Base-by-base conservation (phyloP, 2,797 vertebrate genomes). In the Gorsachius magnificus region DNA sequence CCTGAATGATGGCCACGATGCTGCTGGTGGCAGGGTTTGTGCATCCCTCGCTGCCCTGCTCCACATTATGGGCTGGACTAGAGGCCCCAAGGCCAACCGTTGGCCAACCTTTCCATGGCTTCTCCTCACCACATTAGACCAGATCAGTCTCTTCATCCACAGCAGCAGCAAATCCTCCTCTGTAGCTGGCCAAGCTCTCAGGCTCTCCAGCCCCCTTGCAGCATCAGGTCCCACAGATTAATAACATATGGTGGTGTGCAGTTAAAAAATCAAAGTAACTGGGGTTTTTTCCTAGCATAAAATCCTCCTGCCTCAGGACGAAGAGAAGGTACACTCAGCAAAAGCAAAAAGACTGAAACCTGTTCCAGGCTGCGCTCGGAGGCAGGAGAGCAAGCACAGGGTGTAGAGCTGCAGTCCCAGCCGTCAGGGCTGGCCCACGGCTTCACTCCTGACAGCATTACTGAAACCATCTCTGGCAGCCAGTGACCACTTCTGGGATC, bases 241-340 rank as follows among this genome's bases (percentile, higher is more conserved):
- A 46, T 10, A 58, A n/a, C 0, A 1, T 17, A 1, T 2, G 6
- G 5, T 6, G 20, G 21, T 17, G 25, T n/a, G 28, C 13, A 83
- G 63, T 53, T n/a, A 88, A 69, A 69, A 90, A 46, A 38, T 48
- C 22, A 5, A 51, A 65, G 36, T 46, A 74, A 45, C 21, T 5
- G 10, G 3, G 0, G 2, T 6, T 36, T 60, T 57, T 31, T 36
- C 17, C 48, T 45, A 61, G 36, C 16, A 0, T n/a, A 54, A 58
- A 53, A 38, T 6, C 11, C 5, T 53, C 7, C 41, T 70, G 31
- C 8, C n/a, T 66, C 54, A 33, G n/a, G 20, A 53, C 3, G 3
- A 65, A 74, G 60, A 72, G 63, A 35, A 72, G 38, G 13, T 33
- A 18, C 13, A 7, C 43, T 48, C 26, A 33, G 38, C 33, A 63